phyloP scores from a whole-genome alignment of 2,888 invertebrate species.

The Synanthedon myopaeformis region DNA sequence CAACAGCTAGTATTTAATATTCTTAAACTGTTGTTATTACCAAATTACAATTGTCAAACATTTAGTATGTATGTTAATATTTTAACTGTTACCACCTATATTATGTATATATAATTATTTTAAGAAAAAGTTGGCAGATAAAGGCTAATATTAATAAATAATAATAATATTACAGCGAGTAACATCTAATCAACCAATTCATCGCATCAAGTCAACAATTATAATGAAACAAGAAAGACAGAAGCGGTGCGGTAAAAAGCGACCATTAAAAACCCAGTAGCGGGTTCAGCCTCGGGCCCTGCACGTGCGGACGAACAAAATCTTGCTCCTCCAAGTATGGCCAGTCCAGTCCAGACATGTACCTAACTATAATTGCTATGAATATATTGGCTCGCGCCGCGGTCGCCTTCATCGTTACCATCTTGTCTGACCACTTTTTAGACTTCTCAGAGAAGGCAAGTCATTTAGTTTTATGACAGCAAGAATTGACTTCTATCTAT shows the following conservation, averaged over 20 bases:
- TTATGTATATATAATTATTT: no score
- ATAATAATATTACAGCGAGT: not conserved
- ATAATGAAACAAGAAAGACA: conserved; percentile 26
- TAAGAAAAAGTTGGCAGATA: no score
- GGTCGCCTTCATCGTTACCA: conserved; percentile 23
- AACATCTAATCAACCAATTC: not conserved
- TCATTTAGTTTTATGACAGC: conserved; percentile 22
- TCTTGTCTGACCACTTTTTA: conserved; percentile 52
- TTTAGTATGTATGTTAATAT: no score
- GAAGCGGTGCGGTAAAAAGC: conserved; percentile 30
- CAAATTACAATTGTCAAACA: no score
- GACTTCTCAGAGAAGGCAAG: conserved; percentile 18
- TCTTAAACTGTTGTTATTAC: no score
- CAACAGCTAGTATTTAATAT: no score
- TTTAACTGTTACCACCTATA: no score
- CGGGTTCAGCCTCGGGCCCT: conserved; percentile 35
- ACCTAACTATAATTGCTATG: not conserved
- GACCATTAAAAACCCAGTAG: conserved; percentile 56
- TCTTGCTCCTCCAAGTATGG: conserved; percentile 27
- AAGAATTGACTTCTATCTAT: conserved; percentile 15
- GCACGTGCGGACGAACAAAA: conserved; percentile 45
- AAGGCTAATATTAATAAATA: no score
- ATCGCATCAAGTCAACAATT: not conserved
- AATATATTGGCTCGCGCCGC: conserved; percentile 27
- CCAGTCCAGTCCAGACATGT: conserved; percentile 3